Evolutionary conservation across 2,797 vertebrate genomes (phyloP), one percentile per base, ranked within the genome.

Genomic region (Acanthiza pusilla): DNA sequence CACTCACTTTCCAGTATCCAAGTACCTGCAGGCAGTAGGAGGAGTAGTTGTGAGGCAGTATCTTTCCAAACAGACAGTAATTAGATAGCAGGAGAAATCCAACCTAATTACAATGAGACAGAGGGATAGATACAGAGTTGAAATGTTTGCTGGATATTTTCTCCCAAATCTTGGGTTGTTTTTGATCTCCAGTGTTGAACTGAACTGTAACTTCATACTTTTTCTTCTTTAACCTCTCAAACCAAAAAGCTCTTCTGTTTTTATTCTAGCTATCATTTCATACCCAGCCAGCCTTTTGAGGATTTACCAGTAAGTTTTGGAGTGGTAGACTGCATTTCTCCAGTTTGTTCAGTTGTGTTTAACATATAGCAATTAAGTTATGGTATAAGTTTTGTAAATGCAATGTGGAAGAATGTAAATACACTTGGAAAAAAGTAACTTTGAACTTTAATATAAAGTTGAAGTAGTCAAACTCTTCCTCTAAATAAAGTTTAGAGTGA

Each of bases 401-500:
- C 15, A 50, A 5, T 26, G 29, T 72, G 25, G 38, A 78, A 86
- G 34, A 30, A 53, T 75, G 72, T 36, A 72, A 63, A 68, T 36
- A 53, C 3, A 22, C 16, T 82, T 67, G 2, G 13, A 36, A 68
- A 92, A 70, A 82, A 61, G 26, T 81, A 36, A 51, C 26, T 91
- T 81, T 67, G 40, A 48, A 21, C 16, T 16, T 34, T 67, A 13
- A 62, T 47, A 54, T 38, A 30, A 79, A 83, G 70, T 32, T 87
- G 25, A 51, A 71, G 21, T 48, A 62, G 25, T 48, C 30, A 32
- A 88, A 55, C 29, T 3, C 30, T 83, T 87, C 73, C 36, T 62
- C 53, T 91, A 92, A 89, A 29, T 88, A 75, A 96, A 94, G 96
- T 95, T 92, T 97, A 98, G 92, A 95, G 98, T 98, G 98, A 97